Evolutionary conservation across 2,797 vertebrate species (phyloP).

Genomic region (Argyrosomus regius): DNA sequence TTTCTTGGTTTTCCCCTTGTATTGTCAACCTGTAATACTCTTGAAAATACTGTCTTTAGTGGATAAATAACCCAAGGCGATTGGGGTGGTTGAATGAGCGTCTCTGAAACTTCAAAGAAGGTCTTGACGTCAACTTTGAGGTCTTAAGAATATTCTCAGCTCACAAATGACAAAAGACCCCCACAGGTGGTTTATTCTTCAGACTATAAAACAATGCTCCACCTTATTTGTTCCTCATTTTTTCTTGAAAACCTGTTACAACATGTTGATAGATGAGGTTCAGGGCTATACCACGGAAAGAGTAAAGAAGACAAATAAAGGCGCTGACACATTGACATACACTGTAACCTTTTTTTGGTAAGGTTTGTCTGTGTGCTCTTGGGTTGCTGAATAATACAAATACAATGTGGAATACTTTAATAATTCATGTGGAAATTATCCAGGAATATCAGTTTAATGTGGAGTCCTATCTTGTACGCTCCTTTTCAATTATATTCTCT

Average conservation of each 20-base stretch:
- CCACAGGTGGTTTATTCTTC: constrained; percentile 79
- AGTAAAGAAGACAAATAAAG: constrained; percentile 43
- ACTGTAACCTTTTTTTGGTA: constrained; percentile 33
- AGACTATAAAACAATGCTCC: constrained; percentile 76
- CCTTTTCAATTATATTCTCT: constrained; percentile 9
- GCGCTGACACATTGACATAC: constrained; percentile 27
- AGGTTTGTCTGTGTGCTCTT: constrained; percentile 14
- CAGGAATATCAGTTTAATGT: not conserved
- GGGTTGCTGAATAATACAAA: constrained; percentile 16
- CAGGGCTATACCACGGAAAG: constrained; percentile 32
- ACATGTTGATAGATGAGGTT: constrained; percentile 71
- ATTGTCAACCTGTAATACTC: constrained; percentile 68
- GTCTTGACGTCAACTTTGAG: constrained; percentile 65
- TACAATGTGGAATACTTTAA: not conserved
- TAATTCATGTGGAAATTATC: constrained; percentile 12
- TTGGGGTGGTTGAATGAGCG: constrained; percentile 63
- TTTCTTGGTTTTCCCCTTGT: constrained; percentile 55
- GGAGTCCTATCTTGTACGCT: not conserved
- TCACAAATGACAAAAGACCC: constrained; percentile 71
- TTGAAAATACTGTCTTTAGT: constrained; percentile 71
- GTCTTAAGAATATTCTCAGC: constrained; percentile 63
- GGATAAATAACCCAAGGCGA: constrained; percentile 81
- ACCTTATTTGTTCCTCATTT: constrained; percentile 70
- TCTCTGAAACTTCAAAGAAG: constrained; percentile 80
- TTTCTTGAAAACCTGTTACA: constrained; percentile 65